These are phyloP conservation scores for Olivierus martensii DNA, from an alignment of 1,140 invertebrate species.

Conservation along the genomic window DNA sequence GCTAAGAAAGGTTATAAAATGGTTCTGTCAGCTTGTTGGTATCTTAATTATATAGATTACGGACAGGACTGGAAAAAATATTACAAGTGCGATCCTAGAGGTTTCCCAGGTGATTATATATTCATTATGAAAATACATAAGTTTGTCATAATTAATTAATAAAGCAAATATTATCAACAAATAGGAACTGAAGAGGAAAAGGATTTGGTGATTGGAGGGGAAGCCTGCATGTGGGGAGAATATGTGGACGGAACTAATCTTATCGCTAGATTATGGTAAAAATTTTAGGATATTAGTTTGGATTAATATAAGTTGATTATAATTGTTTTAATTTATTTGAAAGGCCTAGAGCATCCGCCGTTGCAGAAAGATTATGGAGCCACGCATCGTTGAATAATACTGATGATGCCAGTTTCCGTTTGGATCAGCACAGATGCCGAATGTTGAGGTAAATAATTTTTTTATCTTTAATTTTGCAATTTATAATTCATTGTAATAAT, in stretches of 20 bases:
- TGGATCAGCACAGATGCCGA: conserved; percentile 21
- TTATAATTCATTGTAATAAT: background rate
- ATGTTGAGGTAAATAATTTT: conserved; percentile 11
- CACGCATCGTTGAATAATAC: conserved; percentile 24
- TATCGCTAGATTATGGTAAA: conserved; percentile 10
- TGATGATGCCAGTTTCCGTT: conserved; percentile 8
- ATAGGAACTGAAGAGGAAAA: background rate
- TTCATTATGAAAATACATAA: background rate
- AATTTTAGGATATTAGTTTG: background rate
- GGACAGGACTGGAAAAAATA: conserved; percentile 34
- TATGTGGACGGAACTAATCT: conserved; percentile 29
- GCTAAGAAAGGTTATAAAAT: conserved; percentile 21
- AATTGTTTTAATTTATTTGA: background rate
- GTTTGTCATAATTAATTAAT: background rate
- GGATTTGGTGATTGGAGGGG: conserved; percentile 24
- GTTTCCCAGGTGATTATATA: conserved; percentile 23
- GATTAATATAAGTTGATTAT: background rate
- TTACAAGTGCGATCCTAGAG: conserved; percentile 34
- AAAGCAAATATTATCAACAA: background rate
- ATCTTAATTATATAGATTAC: conserved; percentile 31
- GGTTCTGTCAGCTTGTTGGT: conserved; percentile 29
- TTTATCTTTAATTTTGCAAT: background rate
- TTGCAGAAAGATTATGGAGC: conserved; percentile 72
- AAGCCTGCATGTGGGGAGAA: conserved; percentile 29
- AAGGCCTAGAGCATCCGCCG: conserved; percentile 46